phyloP scores from a whole-genome alignment of 2,113 vertebrate species.

The Hymenochirus boettgeri region DNA sequence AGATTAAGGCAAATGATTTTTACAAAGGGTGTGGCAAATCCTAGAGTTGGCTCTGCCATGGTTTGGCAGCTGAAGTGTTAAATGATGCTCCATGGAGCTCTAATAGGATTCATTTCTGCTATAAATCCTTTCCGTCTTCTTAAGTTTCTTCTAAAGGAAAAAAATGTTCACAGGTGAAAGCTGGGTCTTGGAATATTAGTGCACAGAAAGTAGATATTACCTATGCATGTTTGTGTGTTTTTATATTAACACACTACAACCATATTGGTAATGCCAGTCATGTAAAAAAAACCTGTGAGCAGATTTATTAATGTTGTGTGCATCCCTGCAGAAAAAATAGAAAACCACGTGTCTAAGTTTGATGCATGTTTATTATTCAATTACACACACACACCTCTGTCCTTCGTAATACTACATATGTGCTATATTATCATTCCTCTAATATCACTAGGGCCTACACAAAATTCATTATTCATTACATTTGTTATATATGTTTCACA shows the following conservation, averaged over 20 bases:
- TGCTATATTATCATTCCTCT: neutral
- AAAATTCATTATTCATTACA: too few species aligned
- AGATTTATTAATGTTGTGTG: too few species aligned
- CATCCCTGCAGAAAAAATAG: too few species aligned
- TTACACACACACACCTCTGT: neutral
- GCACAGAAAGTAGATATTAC: too few species aligned
- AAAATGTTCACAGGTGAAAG: conserved; percentile 21
- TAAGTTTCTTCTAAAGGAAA: conserved; percentile 18
- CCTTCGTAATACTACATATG: neutral
- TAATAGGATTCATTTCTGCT: conserved; percentile 11
- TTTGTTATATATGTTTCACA: neutral
- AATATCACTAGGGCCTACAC: neutral
- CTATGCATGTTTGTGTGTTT: too few species aligned
- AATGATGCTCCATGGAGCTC: conserved; percentile 6
- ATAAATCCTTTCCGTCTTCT: conserved; percentile 18
- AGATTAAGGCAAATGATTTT: too few species aligned
- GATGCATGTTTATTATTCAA: neutral
- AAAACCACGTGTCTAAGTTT: too few species aligned
- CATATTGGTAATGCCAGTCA: too few species aligned
- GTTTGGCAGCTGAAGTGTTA: conserved; percentile 15
- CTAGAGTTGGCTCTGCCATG: neutral
- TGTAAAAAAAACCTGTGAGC: too few species aligned
- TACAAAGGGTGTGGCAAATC: too few species aligned
- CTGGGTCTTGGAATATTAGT: conserved; percentile 13
- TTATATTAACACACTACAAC: too few species aligned